A percentile compares a stretch with the other conserved stretches of the same genome.
Conservation (phyloP, 2,888 invertebrate species). For the Apamea crenata region DNA sequence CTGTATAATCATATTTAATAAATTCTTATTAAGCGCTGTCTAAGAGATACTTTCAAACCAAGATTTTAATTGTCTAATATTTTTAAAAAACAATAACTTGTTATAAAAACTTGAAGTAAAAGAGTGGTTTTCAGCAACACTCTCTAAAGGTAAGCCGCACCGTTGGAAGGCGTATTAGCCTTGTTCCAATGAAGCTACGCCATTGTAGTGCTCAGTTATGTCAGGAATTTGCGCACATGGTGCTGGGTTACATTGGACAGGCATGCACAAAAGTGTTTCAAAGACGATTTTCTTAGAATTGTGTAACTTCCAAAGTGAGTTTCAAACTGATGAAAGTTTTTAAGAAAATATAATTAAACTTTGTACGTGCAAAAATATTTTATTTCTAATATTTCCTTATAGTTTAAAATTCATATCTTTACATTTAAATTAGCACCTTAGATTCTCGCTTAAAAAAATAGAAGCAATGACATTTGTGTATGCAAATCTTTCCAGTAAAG, state of each 20-base stretch:
- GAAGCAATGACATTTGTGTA: background rate
- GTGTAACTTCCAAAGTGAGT: background rate
- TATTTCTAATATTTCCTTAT: background rate
- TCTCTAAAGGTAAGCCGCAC: background rate
- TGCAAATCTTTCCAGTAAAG: background rate
- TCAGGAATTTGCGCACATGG: constrained; percentile 82
- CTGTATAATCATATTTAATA: no score
- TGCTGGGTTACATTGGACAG: constrained; percentile 65
- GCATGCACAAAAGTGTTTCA: constrained; percentile 60
- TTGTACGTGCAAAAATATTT: background rate
- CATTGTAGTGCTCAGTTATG: constrained; percentile 73
- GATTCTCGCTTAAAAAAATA: background rate
- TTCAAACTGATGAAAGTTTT: background rate
- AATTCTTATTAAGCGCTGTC: no score
- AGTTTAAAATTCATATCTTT: background rate
- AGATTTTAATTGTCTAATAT: background rate
- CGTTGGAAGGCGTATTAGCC: constrained; percentile 60
- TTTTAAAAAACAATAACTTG: no score
- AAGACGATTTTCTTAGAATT: background rate
- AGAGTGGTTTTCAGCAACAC: background rate
- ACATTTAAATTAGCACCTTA: no score
- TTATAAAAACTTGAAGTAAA: no score
- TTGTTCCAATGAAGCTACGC: constrained; percentile 53
- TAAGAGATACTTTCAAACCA: background rate
- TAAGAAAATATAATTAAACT: background rate